These are phyloP conservation scores for Umimayanthus chanpuru DNA, from an alignment of 92 coral and sea anemone species.

Conservation along the genomic window DNA sequence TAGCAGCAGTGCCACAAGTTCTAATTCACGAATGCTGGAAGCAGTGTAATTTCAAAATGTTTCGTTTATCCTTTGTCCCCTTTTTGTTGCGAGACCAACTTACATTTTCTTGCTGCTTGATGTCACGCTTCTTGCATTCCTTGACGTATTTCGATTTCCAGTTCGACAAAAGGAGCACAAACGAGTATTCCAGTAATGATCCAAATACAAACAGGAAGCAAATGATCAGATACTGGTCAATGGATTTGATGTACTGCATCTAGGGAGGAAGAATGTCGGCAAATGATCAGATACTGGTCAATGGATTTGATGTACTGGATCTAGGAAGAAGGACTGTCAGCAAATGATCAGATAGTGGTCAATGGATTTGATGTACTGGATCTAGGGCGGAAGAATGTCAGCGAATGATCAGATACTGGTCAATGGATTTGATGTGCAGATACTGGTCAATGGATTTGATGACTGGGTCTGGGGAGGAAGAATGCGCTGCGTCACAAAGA, in stretches of 20 bases:
- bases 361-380: slow-evolving; percentile 3
- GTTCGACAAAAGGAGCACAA: slow-evolving; percentile 1
- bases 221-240: background rate
- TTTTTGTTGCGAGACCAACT: background rate
- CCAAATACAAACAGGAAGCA: slow-evolving; percentile 11
- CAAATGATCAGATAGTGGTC: background rate
- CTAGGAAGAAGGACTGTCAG: background rate
- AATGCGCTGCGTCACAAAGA: background rate
- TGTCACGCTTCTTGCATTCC: background rate
- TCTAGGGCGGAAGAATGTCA: background rate
- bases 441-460: too few relatives aligned
- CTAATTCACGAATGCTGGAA: background rate
- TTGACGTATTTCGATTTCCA: background rate
- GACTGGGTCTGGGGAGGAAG: background rate
- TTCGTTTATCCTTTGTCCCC: too few relatives aligned
- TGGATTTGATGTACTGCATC: slow-evolving; percentile 12
- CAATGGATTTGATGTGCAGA: background rate
- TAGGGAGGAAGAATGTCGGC: background rate
- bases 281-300: background rate
- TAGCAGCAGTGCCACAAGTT: background rate
- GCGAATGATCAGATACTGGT: background rate
- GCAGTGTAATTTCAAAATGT: background rate
- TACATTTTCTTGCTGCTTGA: background rate
- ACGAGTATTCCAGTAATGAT: background rate
- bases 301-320: slow-evolving; percentile 15